Conservation (phyloP, 2,888 invertebrate species). For the Eupithecia tripunctaria region DNA sequence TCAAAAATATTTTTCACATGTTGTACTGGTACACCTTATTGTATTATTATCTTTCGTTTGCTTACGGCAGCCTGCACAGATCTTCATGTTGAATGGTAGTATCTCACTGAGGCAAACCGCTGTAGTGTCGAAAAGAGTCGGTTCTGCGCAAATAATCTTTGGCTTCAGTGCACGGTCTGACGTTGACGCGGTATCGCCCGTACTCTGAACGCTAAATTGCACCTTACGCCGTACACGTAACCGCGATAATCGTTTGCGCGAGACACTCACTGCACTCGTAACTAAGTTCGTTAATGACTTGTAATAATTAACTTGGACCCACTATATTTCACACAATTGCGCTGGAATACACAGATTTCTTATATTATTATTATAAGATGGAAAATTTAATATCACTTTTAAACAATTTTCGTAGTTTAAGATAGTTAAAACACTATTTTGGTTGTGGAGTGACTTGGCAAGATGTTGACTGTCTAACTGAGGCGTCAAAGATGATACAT, state of each 20-base stretch:
- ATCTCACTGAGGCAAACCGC: no score
- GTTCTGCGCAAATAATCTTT: no score
- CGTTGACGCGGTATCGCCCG: neutral
- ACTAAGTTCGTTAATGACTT: slow-evolving; percentile 5
- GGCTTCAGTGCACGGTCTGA: neutral
- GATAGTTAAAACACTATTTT: no score
- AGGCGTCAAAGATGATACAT: no score
- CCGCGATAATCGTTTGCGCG: neutral
- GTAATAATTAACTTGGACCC: no score
- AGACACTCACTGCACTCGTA: neutral
- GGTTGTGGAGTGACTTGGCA: slow-evolving; percentile 3
- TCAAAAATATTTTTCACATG: no score
- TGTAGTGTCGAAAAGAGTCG: no score
- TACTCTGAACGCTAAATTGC: neutral
- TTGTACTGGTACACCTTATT: no score
- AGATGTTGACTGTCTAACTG: slow-evolving; percentile 5
- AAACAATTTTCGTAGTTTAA: neutral
- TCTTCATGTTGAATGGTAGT: no score
- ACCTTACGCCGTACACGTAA: neutral
- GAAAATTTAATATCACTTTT: neutral
- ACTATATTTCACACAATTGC: neutral
- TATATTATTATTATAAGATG: neutral
- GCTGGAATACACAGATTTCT: neutral
- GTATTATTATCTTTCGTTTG: no score
- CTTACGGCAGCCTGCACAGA: no score